These are phyloP conservation scores for Semibalanus balanoides DNA, from an alignment of 1,140 invertebrate species.

Conservation along the genomic window DNA sequence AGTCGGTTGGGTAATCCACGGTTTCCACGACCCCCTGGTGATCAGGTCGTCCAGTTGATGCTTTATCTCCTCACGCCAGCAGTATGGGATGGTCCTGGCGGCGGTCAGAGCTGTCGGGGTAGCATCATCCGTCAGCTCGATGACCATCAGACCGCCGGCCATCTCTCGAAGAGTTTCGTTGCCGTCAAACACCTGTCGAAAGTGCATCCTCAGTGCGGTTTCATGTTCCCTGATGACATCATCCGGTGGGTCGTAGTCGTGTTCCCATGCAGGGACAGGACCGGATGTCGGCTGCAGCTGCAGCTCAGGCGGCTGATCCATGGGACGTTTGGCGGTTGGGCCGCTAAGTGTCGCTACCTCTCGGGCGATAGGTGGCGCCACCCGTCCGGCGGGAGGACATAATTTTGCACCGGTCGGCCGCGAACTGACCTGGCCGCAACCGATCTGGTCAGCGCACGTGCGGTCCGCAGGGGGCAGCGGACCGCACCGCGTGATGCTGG, in stretches of 20 bases:
- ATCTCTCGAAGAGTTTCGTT: conserved; percentile 6
- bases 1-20: conserved; percentile 10
- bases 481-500: too few species aligned
- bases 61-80: conserved; percentile 6
- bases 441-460: too few species aligned
- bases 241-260: background rate
- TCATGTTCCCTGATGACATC: background rate
- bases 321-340: too few species aligned
- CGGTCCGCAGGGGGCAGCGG: too few species aligned
- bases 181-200: background rate
- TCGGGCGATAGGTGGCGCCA: too few species aligned
- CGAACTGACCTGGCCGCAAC: too few species aligned
- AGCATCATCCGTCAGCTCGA: background rate
- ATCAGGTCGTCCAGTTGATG: conserved; percentile 10
- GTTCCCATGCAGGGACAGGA: too few species aligned
- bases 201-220: background rate
- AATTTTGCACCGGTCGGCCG: too few species aligned
- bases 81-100: conserved; percentile 9
- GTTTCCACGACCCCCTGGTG: conserved; percentile 8
- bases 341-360: too few species aligned
- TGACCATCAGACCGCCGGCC: conserved; percentile 7
- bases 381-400: too few species aligned
- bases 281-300: too few species aligned
- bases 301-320: too few species aligned
- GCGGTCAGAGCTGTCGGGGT: background rate